These are phyloP conservation scores for Podarcis lilfordi DNA, from an alignment of 2,797 vertebrate species.

Conservation along the genomic window DNA sequence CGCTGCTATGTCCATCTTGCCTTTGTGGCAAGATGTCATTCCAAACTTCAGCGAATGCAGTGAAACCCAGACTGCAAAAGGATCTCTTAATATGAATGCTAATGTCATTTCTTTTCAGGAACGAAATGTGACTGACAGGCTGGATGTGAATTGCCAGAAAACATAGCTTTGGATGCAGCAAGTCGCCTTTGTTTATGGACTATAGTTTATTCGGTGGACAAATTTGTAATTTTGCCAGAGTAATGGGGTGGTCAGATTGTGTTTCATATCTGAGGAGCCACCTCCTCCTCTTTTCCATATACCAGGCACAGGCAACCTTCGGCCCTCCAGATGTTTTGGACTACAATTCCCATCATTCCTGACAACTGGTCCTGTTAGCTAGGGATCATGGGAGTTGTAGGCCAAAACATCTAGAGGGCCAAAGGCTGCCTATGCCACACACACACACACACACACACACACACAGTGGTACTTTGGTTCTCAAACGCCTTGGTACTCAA, in stretches of 20 bases:
- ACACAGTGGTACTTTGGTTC: too few relatives aligned
- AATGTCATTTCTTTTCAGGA: constrained; percentile 8
- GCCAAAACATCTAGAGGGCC: too few relatives aligned
- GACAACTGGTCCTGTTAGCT: too few relatives aligned
- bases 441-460: too few relatives aligned
- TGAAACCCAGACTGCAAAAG: not conserved
- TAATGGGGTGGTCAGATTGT: not conserved
- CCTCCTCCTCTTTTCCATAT: too few relatives aligned
- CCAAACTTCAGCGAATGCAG: not conserved
- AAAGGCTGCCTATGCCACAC: too few relatives aligned
- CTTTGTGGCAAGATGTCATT: not conserved
- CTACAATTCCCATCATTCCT: too few relatives aligned
- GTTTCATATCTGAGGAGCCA: not conserved
- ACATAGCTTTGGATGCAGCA: not conserved
- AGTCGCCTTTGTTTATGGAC: not conserved
- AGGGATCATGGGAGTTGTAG: too few relatives aligned
- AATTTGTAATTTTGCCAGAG: not conserved
- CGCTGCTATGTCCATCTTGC: not conserved
- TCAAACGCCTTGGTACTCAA: too few relatives aligned
- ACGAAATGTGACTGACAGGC: not conserved
- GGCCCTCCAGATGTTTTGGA: too few relatives aligned
- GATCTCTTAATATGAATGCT: constrained; percentile 11
- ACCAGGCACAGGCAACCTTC: too few relatives aligned
- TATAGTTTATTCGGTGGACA: not conserved
- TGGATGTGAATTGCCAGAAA: not conserved